Evolutionary conservation across 1,140 invertebrate genomes (phyloP), one percentile per base, ranked within the genome.

Genomic region (Gerris buenoi): DNA sequence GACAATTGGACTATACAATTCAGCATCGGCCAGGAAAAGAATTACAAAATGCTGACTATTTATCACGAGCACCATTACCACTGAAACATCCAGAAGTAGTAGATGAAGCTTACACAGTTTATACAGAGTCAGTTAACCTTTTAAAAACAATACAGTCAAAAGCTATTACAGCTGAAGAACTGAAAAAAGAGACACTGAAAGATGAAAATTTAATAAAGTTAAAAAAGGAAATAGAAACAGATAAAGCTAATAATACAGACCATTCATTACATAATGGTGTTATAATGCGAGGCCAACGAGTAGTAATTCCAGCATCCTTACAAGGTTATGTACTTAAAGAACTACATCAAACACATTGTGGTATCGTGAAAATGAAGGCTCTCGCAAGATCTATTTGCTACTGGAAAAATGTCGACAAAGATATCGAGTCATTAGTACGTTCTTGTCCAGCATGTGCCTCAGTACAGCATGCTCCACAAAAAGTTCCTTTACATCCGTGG

Each of bases 1-100:
- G 69, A 22, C 73, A 70, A 1, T 78, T 74, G 69, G 66, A 75
- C 64, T 79, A 75, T 68, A 65, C 69, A 25, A 74, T 78, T 29
- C 66, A 73, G 66, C 72, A 75, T 70, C 68, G 73, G 27, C 66
- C 68, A 15, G 66, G 71, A 27, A 62, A 65, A 57, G 70, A 73
- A 27, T 72, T 75, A 66, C 62, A 14, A 0, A 70, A 72, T 57
- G 75, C 72, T 2, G 76, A n/a, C n/a, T n/a, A n/a, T n/a, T n/a
- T n/a, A n/a, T n/a, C n/a, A n/a, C n/a, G n/a, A n/a, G n/a, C n/a
- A 77, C 71, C 72, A 67, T 68, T 77, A 27, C 64, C 72, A n/a
- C 67, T n/a, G n/a, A n/a, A n/a, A n/a, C n/a, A n/a, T 68, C 26
- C 25, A 67, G 13, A 22, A 33, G n/a, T 18, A n/a, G n/a, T n/a